phyloP scores from a whole-genome alignment of 2,797 vertebrate genomes.

The Lutjanus campechanus region DNA sequence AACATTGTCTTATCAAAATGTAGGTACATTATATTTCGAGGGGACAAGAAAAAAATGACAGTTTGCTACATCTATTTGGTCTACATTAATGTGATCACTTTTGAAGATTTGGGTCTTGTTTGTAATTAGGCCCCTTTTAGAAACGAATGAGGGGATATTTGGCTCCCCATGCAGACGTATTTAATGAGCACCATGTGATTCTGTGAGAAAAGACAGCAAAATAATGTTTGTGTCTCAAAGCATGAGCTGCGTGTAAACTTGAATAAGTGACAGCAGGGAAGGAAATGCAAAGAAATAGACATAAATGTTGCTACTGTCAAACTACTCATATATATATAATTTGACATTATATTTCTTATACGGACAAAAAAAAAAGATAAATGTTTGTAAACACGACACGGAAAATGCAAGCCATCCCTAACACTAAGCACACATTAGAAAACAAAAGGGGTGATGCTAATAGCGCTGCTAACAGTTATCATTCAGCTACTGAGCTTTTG shows the following conservation, averaged over 20 bases:
- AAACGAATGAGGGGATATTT: neutral
- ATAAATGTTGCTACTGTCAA: neutral
- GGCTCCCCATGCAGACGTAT: neutral
- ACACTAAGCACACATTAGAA: constrained; percentile 14
- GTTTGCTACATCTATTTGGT: neutral
- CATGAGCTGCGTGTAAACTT: neutral
- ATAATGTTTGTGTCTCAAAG: neutral
- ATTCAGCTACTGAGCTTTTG: constrained; percentile 27
- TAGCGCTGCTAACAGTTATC: constrained; percentile 19
- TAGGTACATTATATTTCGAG: neutral
- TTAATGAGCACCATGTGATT: no score
- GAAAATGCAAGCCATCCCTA: neutral
- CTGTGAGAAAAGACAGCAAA: accelerated
- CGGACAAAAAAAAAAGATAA: accelerated
- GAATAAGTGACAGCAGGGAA: neutral
- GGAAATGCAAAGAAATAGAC: neutral
- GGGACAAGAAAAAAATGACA: neutral
- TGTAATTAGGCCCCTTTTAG: neutral
- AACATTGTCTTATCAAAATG: neutral
- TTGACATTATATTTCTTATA: neutral
- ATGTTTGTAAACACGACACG: neutral
- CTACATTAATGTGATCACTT: neutral
- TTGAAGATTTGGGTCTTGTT: neutral
- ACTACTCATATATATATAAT: neutral
- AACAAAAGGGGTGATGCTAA: constrained; percentile 70